Conservation (phyloP, 2,113 vertebrate genomes). For the Apeltes quadracus region DNA sequence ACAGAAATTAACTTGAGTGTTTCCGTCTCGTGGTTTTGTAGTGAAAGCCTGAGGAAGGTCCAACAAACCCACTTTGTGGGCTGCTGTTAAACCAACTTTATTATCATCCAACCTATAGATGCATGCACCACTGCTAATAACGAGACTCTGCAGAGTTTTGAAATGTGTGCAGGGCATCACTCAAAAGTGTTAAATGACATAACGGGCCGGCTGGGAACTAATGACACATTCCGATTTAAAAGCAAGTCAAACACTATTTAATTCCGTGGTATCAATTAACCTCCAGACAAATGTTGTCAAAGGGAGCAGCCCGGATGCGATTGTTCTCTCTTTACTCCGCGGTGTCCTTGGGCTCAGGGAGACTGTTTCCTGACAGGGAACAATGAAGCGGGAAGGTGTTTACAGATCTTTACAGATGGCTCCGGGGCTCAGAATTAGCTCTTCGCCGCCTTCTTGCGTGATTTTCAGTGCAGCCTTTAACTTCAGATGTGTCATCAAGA, state of each 20-base stretch:
- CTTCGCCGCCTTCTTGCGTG: slow-evolving; percentile 68
- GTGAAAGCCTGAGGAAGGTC: slow-evolving; percentile 42
- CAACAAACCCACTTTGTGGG: slow-evolving; percentile 41
- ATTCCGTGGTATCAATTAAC: slow-evolving; percentile 73
- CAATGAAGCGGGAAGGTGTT: slow-evolving; percentile 76
- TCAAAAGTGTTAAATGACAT: slow-evolving; percentile 39
- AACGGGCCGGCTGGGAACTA: slow-evolving; percentile 53
- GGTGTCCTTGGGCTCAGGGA: slow-evolving; percentile 68
- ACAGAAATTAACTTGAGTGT: slow-evolving; percentile 76
- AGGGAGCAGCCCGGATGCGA: slow-evolving; percentile 58
- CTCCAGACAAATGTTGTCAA: slow-evolving; percentile 67
- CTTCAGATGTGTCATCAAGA: slow-evolving; percentile 71
- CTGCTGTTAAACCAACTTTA: slow-evolving; percentile 41
- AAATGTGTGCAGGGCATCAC: slow-evolving; percentile 17
- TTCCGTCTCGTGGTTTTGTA: slow-evolving; percentile 60
- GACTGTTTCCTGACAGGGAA: slow-evolving; percentile 74
- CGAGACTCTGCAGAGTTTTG: slow-evolving; percentile 3
- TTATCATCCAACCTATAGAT: slow-evolving; percentile 20
- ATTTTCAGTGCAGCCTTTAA: slow-evolving; percentile 75
- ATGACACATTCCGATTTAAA: slow-evolving; percentile 56
- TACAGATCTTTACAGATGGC: slow-evolving; percentile 76
- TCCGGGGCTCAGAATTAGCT: slow-evolving; percentile 73
- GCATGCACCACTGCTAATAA: slow-evolving; percentile 6
- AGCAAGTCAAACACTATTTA: slow-evolving; percentile 57
- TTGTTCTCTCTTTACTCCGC: slow-evolving; percentile 69